Evolutionary conservation across 2,888 invertebrate species (phyloP).

Genomic region (Encarsia formosa): DNA sequence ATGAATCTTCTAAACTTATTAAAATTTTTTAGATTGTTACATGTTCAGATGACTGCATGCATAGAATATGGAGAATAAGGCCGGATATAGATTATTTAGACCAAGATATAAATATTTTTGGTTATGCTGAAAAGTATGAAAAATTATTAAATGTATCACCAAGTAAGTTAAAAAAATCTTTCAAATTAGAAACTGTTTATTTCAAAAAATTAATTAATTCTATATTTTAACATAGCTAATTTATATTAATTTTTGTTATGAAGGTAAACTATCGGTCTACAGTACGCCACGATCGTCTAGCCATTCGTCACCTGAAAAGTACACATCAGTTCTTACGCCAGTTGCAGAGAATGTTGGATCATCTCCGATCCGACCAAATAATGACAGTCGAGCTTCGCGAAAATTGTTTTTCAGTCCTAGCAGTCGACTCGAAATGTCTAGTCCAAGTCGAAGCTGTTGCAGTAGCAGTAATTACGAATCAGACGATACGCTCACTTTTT

Average conservation of each 20-base stretch:
- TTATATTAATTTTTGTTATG: background rate
- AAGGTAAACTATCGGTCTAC: background rate
- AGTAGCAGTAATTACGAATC: slow-evolving; percentile 6
- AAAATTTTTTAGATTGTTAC: slow-evolving; percentile 65
- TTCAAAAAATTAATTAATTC: background rate
- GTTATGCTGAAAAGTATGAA: slow-evolving; percentile 51
- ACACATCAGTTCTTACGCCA: slow-evolving; percentile 39
- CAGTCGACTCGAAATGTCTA: background rate
- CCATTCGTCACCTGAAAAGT: background rate
- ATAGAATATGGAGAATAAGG: slow-evolving; percentile 72
- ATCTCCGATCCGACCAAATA: slow-evolving; percentile 49
- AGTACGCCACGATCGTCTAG: slow-evolving; percentile 1
- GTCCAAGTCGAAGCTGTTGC: background rate
- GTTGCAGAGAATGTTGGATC: slow-evolving; percentile 41
- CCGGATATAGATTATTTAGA: slow-evolving; percentile 50
- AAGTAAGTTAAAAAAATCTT: slow-evolving; percentile 34
- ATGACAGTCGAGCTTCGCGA: slow-evolving; percentile 48
- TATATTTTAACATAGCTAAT: background rate
- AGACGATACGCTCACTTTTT: slow-evolving; percentile 40
- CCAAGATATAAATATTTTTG: slow-evolving; percentile 50
- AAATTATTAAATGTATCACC: background rate
- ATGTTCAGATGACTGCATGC: slow-evolving; percentile 77
- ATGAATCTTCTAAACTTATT: background rate
- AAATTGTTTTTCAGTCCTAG: slow-evolving; percentile 53
- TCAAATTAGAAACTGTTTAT: background rate